Base-by-base conservation (phyloP, 2,888 invertebrate genomes). In the Drosophila suboccidentalis region DNA sequence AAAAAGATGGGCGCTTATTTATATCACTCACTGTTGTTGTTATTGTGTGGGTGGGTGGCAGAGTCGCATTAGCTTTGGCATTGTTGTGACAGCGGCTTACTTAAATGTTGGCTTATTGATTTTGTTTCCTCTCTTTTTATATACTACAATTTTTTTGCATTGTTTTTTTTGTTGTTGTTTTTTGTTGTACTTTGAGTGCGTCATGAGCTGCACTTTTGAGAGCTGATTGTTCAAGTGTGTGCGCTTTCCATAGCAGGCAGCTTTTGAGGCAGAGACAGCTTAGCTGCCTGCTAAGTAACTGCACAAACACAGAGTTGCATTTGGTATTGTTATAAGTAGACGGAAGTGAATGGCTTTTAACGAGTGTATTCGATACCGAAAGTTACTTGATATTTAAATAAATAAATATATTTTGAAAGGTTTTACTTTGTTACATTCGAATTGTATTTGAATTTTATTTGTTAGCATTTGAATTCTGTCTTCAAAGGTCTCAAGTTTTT, bases 21-120 rank as follows among this genome's bases (percentile, higher is more conserved):
- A 81, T 84, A 78, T 80, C 87, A 72, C 80, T 75, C 78, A 83
- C 66, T 81, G 75, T 68, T 71, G 41, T 55, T 69, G 69, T 68
- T 71, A 44, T 55, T 69, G 69, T 29, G 59, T 60, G 43, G 55
- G 53, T 64, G 63, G 41, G 53, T 64, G 63, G 41, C 44, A 51
- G 55, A 60, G 70, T 71, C 62, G 75, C 77, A 78, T 78, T 75
- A 75, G 71, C 67, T 47, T 59, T 59, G 49, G 67, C 63, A 75
- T 82, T 82, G 82, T 83, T 73, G 72, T 78, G 62, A 69, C 74
- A 87, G 74, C 60, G 76, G 76, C 74, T 81, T 71, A 79, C 80
- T 78, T 73, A 67, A 83, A 75, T 72, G 81, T 68, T 87, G 79
- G 77, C 85, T 77, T 83, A 83, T 83, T 82, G 83, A 83, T 87